These are phyloP conservation scores for Drosophila rellima DNA, from an alignment of 2,888 invertebrate species.

Conservation along the genomic window DNA sequence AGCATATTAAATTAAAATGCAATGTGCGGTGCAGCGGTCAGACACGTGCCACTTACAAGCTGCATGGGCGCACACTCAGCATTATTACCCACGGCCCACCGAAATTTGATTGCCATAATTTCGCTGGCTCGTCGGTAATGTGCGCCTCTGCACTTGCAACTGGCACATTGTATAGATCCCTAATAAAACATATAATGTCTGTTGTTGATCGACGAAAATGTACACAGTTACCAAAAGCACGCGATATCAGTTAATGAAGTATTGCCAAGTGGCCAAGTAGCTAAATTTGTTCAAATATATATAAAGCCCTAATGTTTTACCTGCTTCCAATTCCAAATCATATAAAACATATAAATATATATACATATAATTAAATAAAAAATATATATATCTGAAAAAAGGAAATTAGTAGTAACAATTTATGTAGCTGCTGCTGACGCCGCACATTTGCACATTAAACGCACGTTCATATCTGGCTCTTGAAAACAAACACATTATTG, in stretches of 20 bases:
- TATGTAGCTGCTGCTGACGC: constrained; percentile 38
- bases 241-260: constrained; percentile 58
- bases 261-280: constrained; percentile 78
- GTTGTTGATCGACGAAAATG: constrained; percentile 57
- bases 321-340: constrained; percentile 70
- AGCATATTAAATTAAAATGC: constrained; percentile 23
- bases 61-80: constrained; percentile 70
- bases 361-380: constrained; percentile 40
- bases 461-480: constrained; percentile 61
- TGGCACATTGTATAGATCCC: constrained; percentile 53
- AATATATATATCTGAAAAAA: constrained; percentile 52
- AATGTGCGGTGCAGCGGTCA: constrained; percentile 34
- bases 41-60: constrained; percentile 54
- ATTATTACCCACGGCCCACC: constrained; percentile 75
- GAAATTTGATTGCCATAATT: constrained; percentile 73
- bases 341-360: constrained; percentile 44
- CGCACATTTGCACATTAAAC: constrained; percentile 43
- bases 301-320: constrained; percentile 45
- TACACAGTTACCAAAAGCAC: constrained; percentile 53
- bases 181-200: constrained; percentile 52
- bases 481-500: constrained; percentile 59
- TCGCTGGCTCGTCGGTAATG: constrained; percentile 68
- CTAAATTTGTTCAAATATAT: constrained; percentile 66
- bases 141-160: constrained; percentile 53
- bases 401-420: constrained; percentile 76